Percentiles rank a stretch among this genome's conserved stretches.
Conservation (phyloP, 2,888 invertebrate species). For the Nomada flava region DNA sequence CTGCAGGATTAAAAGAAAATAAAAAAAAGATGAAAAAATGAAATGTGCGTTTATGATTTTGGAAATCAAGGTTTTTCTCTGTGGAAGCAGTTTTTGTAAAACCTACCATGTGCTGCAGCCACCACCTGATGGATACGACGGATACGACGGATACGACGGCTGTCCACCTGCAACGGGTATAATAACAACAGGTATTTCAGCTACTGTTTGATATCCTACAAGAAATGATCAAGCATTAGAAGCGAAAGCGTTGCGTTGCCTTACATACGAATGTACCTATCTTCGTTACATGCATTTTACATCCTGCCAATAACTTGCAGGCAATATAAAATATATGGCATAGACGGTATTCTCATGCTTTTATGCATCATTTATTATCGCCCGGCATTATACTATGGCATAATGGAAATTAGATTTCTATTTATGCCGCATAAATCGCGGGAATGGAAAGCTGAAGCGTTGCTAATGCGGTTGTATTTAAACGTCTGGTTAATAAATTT, state of each 20-base stretch:
- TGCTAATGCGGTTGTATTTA: not conserved
- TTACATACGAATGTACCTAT: not conserved
- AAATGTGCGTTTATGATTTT: too few species aligned
- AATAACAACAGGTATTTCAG: conserved; percentile 45
- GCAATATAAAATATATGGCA: not conserved
- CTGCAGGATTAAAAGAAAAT: too few species aligned
- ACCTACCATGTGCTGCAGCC: conserved; percentile 66
- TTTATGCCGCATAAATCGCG: not conserved
- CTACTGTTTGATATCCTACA: conserved; percentile 44
- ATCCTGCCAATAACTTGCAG: not conserved
- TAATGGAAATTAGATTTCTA: not conserved
- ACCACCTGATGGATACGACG: conserved; percentile 27
- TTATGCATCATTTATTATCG: not conserved
- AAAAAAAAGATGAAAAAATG: too few species aligned
- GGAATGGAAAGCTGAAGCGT: not conserved
- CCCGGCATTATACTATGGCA: not conserved
- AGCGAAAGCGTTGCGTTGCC: conserved; percentile 20
- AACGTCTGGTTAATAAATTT: not conserved
- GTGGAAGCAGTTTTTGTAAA: not conserved
- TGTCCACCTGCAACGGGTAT: conserved; percentile 55
- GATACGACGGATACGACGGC: conserved; percentile 15
- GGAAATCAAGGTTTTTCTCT: too few species aligned
- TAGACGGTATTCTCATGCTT: not conserved
- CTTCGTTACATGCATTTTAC: not conserved
- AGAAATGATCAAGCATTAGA: conserved; percentile 39